Base-by-base conservation (phyloP, 2,888 invertebrate species). In the Blastobasis lacticolella region DNA sequence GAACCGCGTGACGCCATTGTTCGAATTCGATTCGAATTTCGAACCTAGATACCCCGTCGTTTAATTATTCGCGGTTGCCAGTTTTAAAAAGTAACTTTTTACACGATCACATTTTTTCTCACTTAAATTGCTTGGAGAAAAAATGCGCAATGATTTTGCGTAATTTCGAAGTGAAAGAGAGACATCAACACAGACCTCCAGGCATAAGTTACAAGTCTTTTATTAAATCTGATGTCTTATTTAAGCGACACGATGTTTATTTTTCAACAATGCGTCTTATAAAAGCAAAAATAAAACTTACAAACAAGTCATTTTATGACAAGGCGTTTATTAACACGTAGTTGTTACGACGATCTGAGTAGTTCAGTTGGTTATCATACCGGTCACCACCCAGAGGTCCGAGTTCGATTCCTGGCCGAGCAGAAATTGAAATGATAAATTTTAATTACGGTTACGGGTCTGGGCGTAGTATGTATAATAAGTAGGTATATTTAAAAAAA, bases 41-140 rank as follows among this genome's bases (percentile, higher is more conserved):
- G 77, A 84, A 82, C 69, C 76, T 63, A 63, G 78, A 69, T 75
- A 64, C 75, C 75, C 87, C 78, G 87, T 70, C 57, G 87, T 71
- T 78, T 71, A 71, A 75, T 85, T 86, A 81, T 84, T 81, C 74
- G 82, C 76, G 81, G 81, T 72, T 81, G 83, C 75, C 71, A 74
- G 74, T 73, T 75, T 77, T 72, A 80, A 81, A 81, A 76, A 66
- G 55, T 63, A 60, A 49, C 73, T 66, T 71, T 73, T 78, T 75
- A 72, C 72, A 76, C 77, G 81, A n/a, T n/a, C 73, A 74, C 76
- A 77, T 73, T 64, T 59, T 63, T 57, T 62, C 61, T 62, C 73
- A 74, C 73, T 75, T 71, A 54, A 62, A 64, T 62, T 69, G 23
- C 23, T 23, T 23, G 23, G 23, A 23, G 23, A 23, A 23, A 23